Evolutionary conservation across 2,797 vertebrate species (phyloP).

Genomic region (Tinamus major): DNA sequence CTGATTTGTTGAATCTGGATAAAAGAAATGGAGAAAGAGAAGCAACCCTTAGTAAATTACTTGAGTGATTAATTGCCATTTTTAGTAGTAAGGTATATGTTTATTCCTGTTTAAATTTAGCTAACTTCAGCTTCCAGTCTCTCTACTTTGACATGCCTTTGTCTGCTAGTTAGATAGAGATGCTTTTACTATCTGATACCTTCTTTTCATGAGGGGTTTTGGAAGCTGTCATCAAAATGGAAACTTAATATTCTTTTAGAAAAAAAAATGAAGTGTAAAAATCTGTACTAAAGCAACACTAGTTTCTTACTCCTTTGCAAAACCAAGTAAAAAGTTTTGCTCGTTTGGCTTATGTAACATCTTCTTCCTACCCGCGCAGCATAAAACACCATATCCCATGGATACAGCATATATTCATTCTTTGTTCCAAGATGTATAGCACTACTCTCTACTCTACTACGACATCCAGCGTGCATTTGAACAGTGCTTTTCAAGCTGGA

Average conservation of each 20-base stretch:
- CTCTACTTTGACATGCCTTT: not conserved
- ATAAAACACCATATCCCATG: not conserved
- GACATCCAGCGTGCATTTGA: not conserved
- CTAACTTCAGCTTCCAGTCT: not conserved
- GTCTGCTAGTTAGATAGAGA: not conserved
- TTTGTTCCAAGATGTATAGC: not conserved
- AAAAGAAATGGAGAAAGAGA: not conserved
- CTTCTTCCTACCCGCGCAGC: not conserved
- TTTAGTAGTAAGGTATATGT: not conserved
- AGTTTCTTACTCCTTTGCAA: not conserved
- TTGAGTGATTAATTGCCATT: not conserved
- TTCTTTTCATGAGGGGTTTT: not conserved
- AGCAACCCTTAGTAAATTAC: not conserved
- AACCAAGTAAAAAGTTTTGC: not conserved
- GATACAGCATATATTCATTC: not conserved
- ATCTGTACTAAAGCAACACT: not conserved
- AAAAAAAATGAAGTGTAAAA: not conserved
- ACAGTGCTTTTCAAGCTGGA: not conserved
- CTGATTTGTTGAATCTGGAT: not conserved
- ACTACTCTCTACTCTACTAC: fast-evolving
- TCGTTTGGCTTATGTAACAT: not conserved
- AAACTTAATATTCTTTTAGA: not conserved
- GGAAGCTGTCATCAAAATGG: not conserved
- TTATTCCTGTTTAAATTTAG: not conserved
- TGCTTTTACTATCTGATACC: not conserved